A percentile compares a stretch with the other conserved stretches of the same genome.
Evolutionary conservation across 2,797 vertebrate genomes (phyloP).

Genomic region (Siniperca undulata): DNA sequence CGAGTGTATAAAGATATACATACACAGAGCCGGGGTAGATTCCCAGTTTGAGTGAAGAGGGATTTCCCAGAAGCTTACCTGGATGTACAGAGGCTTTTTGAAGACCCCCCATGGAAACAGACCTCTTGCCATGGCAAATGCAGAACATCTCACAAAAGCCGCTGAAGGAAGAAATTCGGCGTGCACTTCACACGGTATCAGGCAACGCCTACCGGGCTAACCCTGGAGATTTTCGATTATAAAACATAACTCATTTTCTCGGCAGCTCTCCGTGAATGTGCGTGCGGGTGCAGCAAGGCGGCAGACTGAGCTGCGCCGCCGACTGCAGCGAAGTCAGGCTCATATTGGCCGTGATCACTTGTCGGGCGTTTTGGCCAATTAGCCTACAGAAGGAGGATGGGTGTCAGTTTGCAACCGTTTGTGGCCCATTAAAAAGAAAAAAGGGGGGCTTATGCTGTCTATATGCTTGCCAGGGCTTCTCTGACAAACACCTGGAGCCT

Average conservation of each 20-base stretch:
- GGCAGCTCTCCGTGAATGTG: slow-evolving; percentile 17
- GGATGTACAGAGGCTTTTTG: slow-evolving; percentile 87
- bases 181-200: slow-evolving; percentile 22
- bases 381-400: slow-evolving; percentile 29
- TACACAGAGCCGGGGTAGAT: not conserved
- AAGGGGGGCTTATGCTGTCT: not conserved
- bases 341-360: slow-evolving; percentile 38
- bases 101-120: slow-evolving; percentile 90
- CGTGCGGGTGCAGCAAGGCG: slow-evolving; percentile 33
- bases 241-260: slow-evolving; percentile 1
- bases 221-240: not conserved
- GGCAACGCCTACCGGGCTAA: slow-evolving; percentile 25
- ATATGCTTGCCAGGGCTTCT: not conserved
- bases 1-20: not conserved
- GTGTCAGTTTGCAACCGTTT: not conserved
- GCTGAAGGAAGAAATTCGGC: slow-evolving; percentile 38
- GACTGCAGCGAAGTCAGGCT: slow-evolving; percentile 55
- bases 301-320: slow-evolving; percentile 46
- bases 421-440: not conserved
- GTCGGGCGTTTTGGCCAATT: slow-evolving; percentile 52
- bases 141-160: slow-evolving; percentile 88
- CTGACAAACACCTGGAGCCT: not conserved
- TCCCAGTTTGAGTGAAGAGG: slow-evolving; percentile 13
- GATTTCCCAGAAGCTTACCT: slow-evolving; percentile 86
- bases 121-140: slow-evolving; percentile 91